phyloP scores from a whole-genome alignment of 1,140 invertebrate species.

The Drosophila pseudoananassae region DNA sequence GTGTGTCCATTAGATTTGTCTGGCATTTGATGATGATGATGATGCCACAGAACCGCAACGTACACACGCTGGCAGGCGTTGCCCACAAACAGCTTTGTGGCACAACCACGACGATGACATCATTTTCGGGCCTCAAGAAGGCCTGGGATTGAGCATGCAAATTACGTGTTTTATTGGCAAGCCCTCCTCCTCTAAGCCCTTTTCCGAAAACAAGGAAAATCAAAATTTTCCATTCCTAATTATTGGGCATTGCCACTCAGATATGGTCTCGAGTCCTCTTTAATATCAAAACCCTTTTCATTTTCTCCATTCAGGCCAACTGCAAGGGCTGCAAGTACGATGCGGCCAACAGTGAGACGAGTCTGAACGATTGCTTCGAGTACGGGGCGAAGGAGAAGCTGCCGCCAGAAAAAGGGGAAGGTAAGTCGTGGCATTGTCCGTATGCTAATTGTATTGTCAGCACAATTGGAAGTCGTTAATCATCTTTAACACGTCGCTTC shows the following conservation, averaged over 20 bases:
- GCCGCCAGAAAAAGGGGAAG: conserved; percentile 61
- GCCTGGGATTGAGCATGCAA: conserved; percentile 37
- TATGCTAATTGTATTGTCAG: conserved; percentile 64
- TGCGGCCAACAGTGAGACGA: conserved; percentile 68
- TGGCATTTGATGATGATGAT: conserved; percentile 52
- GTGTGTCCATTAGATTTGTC: conserved; percentile 49
- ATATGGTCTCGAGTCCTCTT: background rate
- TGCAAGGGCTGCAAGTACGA: conserved; percentile 82
- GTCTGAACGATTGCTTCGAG: conserved; percentile 67
- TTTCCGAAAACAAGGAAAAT: background rate
- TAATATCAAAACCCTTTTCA: background rate
- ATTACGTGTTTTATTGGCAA: conserved; percentile 64
- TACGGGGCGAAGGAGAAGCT: conserved; percentile 64
- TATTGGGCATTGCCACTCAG: background rate
- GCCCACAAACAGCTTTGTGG: conserved; percentile 57
- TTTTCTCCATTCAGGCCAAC: conserved; percentile 35
- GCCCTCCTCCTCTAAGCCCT: conserved; percentile 3
- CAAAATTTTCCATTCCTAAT: background rate
- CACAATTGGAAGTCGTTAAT: conserved; percentile 74
- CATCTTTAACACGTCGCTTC: conserved; percentile 57
- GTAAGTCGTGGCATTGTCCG: conserved; percentile 43
- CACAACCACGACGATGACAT: conserved; percentile 53
- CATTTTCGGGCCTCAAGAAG: conserved; percentile 24
- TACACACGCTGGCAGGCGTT: conserved; percentile 51
- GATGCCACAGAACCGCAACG: conserved; percentile 74